These are phyloP conservation scores for Macroglossus sobrinus DNA, from an alignment of 2,113 vertebrate genomes.

Conservation along the genomic window DNA sequence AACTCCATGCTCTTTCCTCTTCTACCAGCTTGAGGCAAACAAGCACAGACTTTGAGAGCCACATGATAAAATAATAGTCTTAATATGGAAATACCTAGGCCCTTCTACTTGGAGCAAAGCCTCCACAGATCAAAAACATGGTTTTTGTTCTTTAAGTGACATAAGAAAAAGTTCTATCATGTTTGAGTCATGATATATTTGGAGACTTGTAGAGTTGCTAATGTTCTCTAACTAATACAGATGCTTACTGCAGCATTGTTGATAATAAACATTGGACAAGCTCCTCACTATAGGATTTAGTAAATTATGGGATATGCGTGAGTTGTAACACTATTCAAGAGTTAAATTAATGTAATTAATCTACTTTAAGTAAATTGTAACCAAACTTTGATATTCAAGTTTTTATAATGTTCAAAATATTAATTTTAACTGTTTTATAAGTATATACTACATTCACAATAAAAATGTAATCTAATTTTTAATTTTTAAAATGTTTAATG, in stretches of 20 bases:
- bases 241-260: not conserved
- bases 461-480: not conserved
- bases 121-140: not conserved
- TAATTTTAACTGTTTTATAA: conserved; percentile 8
- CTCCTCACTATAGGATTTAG: not conserved
- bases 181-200: not conserved
- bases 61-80: not conserved
- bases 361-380: conserved; percentile 1
- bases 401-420: not conserved
- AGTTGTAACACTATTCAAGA: not conserved
- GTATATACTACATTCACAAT: not conserved
- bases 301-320: not conserved
- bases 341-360: not conserved
- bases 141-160: not conserved
- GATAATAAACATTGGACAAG: not conserved
- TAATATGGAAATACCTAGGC: not conserved
- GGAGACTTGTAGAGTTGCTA: not conserved
- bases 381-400: not conserved
- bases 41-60: not conserved
- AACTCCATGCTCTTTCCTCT: not conserved
- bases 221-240: not conserved
- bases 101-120: not conserved
- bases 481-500: not conserved
- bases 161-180: not conserved
- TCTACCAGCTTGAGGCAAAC: not conserved